Conservation (phyloP, 2,888 invertebrate genomes). For the Eupithecia abbreviata region DNA sequence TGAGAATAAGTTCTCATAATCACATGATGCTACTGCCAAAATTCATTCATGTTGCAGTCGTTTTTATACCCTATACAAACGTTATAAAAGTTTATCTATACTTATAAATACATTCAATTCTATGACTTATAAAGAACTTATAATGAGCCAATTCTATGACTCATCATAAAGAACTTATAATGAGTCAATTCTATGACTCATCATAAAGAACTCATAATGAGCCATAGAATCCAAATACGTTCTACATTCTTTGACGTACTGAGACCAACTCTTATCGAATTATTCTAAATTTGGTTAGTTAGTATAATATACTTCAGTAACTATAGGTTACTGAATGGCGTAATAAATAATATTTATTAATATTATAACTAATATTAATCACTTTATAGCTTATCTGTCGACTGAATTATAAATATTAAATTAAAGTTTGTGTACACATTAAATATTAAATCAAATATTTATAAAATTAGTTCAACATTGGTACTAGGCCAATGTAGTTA, state of each 20-base stretch:
- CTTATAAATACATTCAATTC: conserved; percentile 17
- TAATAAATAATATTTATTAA: conserved; percentile 17
- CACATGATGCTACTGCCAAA: conserved; percentile 37
- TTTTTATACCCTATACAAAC: conserved; percentile 33
- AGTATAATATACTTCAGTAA: conserved; percentile 24
- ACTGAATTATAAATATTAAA: not conserved
- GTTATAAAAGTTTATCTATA: conserved; percentile 38
- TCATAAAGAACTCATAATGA: conserved; percentile 35
- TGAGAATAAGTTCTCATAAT: conserved; percentile 26
- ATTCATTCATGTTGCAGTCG: conserved; percentile 35
- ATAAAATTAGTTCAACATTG: not conserved
- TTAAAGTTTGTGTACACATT: not conserved
- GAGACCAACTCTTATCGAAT: conserved; percentile 66
- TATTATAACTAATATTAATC: conserved; percentile 66
- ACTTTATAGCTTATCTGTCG: conserved; percentile 50
- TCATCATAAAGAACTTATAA: conserved; percentile 35
- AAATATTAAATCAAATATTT: not conserved
- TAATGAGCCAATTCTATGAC: not conserved
- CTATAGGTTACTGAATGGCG: too few species aligned
- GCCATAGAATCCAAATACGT: conserved; percentile 37
- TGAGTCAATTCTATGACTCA: too few species aligned
- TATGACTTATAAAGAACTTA: conserved; percentile 33
- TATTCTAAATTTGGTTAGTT: conserved; percentile 78
- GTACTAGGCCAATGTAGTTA: not conserved
- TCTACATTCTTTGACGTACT: conserved; percentile 75